These are phyloP conservation scores for Lophotriccus pileatus DNA, from an alignment of 2,797 vertebrate species.

Conservation along the genomic window DNA sequence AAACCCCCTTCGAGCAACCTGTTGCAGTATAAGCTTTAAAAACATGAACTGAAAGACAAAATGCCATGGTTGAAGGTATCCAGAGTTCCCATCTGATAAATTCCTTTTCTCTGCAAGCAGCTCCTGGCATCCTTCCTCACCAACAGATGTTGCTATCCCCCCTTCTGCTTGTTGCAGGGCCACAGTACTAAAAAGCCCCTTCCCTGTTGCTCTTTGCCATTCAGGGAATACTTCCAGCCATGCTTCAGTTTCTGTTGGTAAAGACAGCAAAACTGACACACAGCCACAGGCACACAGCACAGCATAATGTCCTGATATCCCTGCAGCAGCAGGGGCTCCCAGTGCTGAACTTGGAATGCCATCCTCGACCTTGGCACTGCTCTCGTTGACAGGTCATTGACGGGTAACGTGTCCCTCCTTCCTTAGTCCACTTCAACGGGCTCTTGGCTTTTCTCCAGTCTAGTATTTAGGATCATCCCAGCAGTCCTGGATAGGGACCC, in stretches of 20 bases:
- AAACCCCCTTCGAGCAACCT: not conserved
- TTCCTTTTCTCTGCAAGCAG: not conserved
- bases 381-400: not conserved
- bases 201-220: not conserved
- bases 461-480: not conserved
- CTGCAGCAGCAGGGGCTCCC: slow-evolving; percentile 5
- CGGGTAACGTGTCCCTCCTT: not conserved
- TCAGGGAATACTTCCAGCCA: not conserved
- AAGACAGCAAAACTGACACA: not conserved
- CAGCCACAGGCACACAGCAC: not conserved
- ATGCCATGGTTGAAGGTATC: slow-evolving; percentile 2
- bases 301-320: not conserved
- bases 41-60: slow-evolving; percentile 23
- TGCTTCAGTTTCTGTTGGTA: not conserved
- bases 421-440: not conserved
- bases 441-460: slow-evolving; percentile 19
- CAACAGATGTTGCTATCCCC: not conserved
- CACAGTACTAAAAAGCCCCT: not conserved
- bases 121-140: not conserved
- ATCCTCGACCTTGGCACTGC: not conserved
- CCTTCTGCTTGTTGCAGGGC: not conserved
- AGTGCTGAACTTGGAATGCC: not conserved
- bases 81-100: not conserved
- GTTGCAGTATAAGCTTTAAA: slow-evolving; percentile 16
- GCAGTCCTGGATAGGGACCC: slow-evolving; percentile 13